A percentile compares a stretch with the other conserved stretches of the same genome.
Evolutionary conservation across 2,113 vertebrate species (phyloP).

Genomic region (Plectropomus leopardus): DNA sequence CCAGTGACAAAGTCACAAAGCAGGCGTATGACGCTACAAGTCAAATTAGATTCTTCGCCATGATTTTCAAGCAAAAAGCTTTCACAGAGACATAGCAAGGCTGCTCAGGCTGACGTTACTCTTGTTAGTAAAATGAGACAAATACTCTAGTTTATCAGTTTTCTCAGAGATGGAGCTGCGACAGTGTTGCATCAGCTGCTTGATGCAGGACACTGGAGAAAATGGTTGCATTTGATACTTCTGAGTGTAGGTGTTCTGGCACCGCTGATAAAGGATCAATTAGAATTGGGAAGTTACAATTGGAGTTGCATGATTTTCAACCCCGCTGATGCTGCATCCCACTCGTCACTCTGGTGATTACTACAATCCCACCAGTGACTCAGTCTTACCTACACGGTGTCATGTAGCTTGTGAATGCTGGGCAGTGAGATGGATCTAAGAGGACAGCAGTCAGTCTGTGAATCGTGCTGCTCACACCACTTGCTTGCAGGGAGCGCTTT

Average conservation of each 20-base stretch:
- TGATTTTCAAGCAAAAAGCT: constrained; percentile 54
- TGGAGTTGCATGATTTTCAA: constrained; percentile 18
- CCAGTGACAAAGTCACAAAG: constrained; percentile 52
- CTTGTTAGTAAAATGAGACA: constrained; percentile 57
- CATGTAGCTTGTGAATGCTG: constrained; percentile 51
- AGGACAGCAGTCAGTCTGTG: constrained; percentile 65
- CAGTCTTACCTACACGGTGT: constrained; percentile 36
- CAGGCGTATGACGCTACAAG: constrained; percentile 37
- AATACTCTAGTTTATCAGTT: constrained; percentile 16
- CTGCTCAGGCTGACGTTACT: constrained; percentile 27
- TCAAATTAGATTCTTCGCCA: constrained; percentile 23
- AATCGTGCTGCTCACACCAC: constrained; percentile 78
- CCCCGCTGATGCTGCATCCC: constrained; percentile 14
- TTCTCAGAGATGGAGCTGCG: constrained; percentile 30
- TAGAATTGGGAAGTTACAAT: not conserved
- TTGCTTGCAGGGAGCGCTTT: constrained; percentile 73
- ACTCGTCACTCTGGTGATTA: constrained; percentile 19
- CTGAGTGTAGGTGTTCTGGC: not conserved
- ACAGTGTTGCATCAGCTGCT: constrained; percentile 39
- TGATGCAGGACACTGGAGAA: constrained; percentile 37
- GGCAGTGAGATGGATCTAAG: constrained; percentile 63
- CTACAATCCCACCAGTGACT: constrained; percentile 30
- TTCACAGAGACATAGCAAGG: constrained; percentile 49
- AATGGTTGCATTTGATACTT: constrained; percentile 12
- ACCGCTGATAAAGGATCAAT: constrained; percentile 16